Evolutionary conservation across 2,113 vertebrate genomes (phyloP).

Genomic region (Pseudois nayaur): DNA sequence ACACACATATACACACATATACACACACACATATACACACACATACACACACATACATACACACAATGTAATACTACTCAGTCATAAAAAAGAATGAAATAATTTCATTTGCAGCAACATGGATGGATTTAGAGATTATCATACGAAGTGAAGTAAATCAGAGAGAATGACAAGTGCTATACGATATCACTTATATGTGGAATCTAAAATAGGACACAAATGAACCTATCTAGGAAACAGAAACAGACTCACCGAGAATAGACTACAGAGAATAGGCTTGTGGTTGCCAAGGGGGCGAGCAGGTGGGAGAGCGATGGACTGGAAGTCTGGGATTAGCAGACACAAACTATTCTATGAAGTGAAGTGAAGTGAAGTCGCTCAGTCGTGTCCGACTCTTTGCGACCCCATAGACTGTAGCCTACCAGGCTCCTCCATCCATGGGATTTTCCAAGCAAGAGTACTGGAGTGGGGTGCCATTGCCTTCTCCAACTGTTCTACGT

Average conservation of each 20-base stretch:
- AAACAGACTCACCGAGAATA: background rate
- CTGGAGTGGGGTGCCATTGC: background rate
- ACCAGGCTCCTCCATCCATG: background rate
- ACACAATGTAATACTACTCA: background rate
- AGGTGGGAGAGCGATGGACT: background rate
- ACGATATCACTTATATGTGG: background rate
- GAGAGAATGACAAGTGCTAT: background rate
- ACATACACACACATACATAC: background rate
- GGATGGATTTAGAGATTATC: background rate
- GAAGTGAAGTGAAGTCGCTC: no score
- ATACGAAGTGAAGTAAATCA: background rate
- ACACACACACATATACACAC: no score
- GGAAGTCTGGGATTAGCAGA: background rate
- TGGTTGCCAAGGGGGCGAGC: background rate
- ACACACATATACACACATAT: background rate
- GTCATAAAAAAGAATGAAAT: background rate
- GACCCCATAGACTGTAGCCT: background rate
- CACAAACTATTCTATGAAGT: background rate
- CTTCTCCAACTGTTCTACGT: background rate
- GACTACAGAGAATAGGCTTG: background rate
- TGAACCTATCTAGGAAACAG: background rate
- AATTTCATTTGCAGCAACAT: background rate
- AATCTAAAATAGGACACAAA: background rate
- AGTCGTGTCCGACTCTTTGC: fast-evolving
- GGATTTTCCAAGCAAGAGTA: background rate